Percentiles rank a stretch among this genome's conserved stretches.
phyloP scores from a whole-genome alignment of 1,140 invertebrate species.

The Chrysoperla carnea region DNA sequence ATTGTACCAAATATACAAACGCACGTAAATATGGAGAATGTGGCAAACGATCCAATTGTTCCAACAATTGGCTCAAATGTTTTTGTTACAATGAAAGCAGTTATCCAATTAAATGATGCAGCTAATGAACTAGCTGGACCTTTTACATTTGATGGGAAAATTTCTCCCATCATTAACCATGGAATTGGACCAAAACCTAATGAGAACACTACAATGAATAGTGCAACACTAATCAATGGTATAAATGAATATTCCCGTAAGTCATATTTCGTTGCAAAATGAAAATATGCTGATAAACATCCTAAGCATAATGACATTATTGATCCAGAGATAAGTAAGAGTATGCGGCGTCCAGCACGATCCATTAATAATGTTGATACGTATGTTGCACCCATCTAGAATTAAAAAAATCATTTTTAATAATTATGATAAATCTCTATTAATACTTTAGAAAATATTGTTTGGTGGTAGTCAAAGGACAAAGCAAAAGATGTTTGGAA shows the following conservation, averaged over 20 bases:
- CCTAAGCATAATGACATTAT: slow-evolving; percentile 25
- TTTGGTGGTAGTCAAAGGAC: too few relatives aligned
- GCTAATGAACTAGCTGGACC: slow-evolving; percentile 27
- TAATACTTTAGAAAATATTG: too few relatives aligned
- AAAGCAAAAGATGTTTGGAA: too few relatives aligned
- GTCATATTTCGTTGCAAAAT: slow-evolving; percentile 12
- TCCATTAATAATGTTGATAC: slow-evolving; percentile 26
- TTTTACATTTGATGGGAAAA: slow-evolving; percentile 28
- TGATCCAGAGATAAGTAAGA: slow-evolving; percentile 28
- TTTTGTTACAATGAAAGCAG: slow-evolving; percentile 34
- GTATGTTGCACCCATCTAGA: slow-evolving; percentile 26
- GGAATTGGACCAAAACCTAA: slow-evolving; percentile 28
- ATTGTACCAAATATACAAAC: slow-evolving; percentile 29
- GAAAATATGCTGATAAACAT: slow-evolving; percentile 22
- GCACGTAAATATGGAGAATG: slow-evolving; percentile 32
- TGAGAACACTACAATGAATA: slow-evolving; percentile 62
- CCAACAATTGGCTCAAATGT: slow-evolving; percentile 23
- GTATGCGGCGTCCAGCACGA: slow-evolving; percentile 26
- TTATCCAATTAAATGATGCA: slow-evolving; percentile 29
- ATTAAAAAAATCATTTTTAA: slow-evolving; percentile 12
- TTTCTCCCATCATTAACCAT: slow-evolving; percentile 24
- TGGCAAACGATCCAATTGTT: slow-evolving; percentile 25
- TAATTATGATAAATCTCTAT: too few relatives aligned
- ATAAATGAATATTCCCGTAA: slow-evolving; percentile 7
- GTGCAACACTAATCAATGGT: slow-evolving; percentile 47